These are phyloP conservation scores for Bombus soroeensis DNA, from an alignment of 1,140 invertebrate species.

Conservation along the genomic window DNA sequence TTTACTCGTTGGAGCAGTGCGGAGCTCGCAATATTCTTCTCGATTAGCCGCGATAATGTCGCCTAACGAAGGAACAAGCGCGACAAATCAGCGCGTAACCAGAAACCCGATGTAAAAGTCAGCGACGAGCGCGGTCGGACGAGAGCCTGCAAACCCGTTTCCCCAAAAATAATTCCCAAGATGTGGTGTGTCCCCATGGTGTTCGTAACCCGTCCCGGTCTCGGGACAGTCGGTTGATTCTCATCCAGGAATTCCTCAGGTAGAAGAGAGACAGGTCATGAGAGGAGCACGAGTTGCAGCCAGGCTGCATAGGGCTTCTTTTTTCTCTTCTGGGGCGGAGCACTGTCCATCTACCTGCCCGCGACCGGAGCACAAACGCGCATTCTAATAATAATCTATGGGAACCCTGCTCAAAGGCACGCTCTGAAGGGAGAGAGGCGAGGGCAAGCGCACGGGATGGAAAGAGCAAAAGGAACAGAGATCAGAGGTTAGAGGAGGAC, in stretches of 20 bases:
- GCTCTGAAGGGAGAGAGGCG: conserved; percentile 33
- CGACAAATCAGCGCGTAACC: conserved; percentile 47
- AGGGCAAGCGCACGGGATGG: background rate
- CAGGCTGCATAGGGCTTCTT: conserved; percentile 53
- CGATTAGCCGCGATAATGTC: conserved; percentile 52
- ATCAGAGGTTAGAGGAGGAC: conserved; percentile 3
- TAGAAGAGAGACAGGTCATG: conserved; percentile 63
- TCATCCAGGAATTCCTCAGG: conserved; percentile 62
- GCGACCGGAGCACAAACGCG: conserved; percentile 71
- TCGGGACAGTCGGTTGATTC: conserved; percentile 49
- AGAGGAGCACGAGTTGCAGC: conserved; percentile 64
- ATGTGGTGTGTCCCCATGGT: conserved; percentile 1
- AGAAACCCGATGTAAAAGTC: conserved; percentile 21
- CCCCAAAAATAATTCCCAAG: conserved; percentile 55
- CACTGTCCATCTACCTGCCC: conserved; percentile 80
- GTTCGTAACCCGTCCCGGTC: conserved; percentile 6
- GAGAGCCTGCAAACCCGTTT: conserved; percentile 50
- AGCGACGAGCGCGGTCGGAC: background rate
- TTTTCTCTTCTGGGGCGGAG: conserved; percentile 70
- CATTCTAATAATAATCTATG: conserved; percentile 83
- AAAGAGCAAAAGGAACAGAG: background rate
- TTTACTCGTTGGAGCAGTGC: conserved; percentile 6
- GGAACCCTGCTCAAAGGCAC: conserved; percentile 73
- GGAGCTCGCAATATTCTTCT: conserved; percentile 32
- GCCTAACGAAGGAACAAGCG: conserved; percentile 18